Evolutionary conservation across 2,797 vertebrate genomes (phyloP).

Genomic region (Protosalanx chinensis): DNA sequence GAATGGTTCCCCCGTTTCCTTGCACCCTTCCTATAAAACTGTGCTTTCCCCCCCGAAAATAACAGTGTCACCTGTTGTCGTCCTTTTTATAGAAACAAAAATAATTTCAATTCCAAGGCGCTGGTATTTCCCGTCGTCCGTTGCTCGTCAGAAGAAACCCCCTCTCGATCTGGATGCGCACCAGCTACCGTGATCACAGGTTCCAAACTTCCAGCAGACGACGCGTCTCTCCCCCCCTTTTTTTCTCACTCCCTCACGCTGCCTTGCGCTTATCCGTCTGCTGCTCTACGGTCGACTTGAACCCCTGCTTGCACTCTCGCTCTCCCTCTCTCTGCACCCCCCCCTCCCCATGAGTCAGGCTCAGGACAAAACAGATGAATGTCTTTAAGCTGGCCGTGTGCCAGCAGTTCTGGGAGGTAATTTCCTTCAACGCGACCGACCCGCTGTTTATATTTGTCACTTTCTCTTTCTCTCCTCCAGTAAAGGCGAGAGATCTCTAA

Average conservation of each 20-base stretch:
- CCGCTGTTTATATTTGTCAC: slow-evolving; percentile 73
- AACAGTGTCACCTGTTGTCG: slow-evolving; percentile 32
- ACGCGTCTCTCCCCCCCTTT: slow-evolving; percentile 33
- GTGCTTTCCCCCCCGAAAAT: slow-evolving; percentile 21
- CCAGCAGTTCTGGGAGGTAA: slow-evolving; percentile 76
- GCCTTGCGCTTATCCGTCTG: slow-evolving; percentile 24
- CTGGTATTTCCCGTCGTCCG: slow-evolving; percentile 55
- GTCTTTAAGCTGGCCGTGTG: slow-evolving; percentile 68
- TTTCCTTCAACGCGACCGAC: slow-evolving; percentile 72
- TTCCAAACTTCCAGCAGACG: slow-evolving; percentile 67
- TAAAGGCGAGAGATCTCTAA: slow-evolving; percentile 19
- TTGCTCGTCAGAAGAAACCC: slow-evolving; percentile 57
- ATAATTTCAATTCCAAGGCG: slow-evolving; percentile 53
- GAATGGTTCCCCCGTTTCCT: slow-evolving; percentile 1
- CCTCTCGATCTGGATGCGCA: slow-evolving; percentile 57
- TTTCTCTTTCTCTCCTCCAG: slow-evolving; percentile 54
- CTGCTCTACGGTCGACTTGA: slow-evolving; percentile 11
- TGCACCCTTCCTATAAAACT: slow-evolving; percentile 38
- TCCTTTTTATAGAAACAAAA: slow-evolving; percentile 33
- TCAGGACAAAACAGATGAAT: slow-evolving; percentile 70
- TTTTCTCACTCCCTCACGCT: slow-evolving; percentile 22
- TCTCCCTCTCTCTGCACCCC: slow-evolving; percentile 39
- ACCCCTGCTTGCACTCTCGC: slow-evolving; percentile 32
- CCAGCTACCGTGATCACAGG: slow-evolving; percentile 61
- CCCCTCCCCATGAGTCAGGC: slow-evolving; percentile 57